These are phyloP conservation scores for Yponomeuta malinellus DNA, from an alignment of 2,888 invertebrate genomes.

Conservation along the genomic window DNA sequence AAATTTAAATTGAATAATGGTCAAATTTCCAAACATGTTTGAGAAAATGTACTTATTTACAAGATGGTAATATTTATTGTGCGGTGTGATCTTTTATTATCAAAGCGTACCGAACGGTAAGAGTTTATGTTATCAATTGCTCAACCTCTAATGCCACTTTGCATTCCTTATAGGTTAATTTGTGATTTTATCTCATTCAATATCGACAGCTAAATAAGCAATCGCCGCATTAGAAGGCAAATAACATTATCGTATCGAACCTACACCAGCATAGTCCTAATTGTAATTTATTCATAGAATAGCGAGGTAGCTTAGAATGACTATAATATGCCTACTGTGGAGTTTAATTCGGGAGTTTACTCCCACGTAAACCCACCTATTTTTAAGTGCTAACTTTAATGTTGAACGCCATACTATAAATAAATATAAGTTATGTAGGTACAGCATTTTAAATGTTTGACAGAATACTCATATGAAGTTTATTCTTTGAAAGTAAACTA, in stretches of 20 bases:
- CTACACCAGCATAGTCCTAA: not conserved
- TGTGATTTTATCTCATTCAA: constrained; percentile 13
- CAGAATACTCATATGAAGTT: no score
- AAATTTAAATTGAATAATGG: no score
- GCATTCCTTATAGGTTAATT: constrained; percentile 2
- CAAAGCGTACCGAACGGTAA: not conserved
- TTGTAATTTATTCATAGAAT: constrained; percentile 9
- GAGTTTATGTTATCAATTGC: constrained; percentile 4
- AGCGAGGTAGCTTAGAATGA: not conserved
- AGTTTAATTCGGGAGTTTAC: not conserved
- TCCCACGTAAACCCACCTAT: not conserved
- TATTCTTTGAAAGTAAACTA: not conserved
- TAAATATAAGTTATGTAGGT: not conserved
- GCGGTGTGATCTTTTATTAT: not conserved
- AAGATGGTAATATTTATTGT: no score
- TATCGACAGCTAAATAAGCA: constrained; percentile 13
- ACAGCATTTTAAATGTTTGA: no score
- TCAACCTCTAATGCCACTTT: constrained; percentile 6
- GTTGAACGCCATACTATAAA: no score
- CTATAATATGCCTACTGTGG: not conserved
- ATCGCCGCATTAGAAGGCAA: constrained; percentile 6
- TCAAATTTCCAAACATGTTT: no score
- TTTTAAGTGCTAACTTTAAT: not conserved
- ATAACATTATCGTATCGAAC: constrained; percentile 9
- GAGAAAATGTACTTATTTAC: no score